phyloP scores from a whole-genome alignment of 92 coral and sea anemone species.

The Siderastrea siderea region DNA sequence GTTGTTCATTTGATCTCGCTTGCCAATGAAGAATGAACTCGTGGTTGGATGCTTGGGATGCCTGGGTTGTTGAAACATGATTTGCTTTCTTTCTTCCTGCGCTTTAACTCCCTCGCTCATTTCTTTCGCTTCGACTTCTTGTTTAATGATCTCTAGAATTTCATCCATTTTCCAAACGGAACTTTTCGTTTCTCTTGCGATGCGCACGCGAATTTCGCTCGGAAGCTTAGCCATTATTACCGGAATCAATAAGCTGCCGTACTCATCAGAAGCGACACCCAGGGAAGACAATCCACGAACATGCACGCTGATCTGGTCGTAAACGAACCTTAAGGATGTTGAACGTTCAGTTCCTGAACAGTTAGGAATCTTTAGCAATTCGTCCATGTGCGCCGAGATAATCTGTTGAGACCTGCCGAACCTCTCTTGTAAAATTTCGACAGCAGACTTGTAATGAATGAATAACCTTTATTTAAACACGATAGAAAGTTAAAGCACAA shows the following conservation, averaged over 20 bases:
- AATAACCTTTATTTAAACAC: too few relatives aligned
- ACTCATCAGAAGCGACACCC: too few relatives aligned
- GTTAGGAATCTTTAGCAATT: conserved; percentile 57
- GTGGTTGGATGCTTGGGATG: conserved; percentile 40
- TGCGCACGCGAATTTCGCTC: conserved; percentile 27
- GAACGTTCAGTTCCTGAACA: conserved; percentile 48
- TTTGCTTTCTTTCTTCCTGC: conserved; percentile 38
- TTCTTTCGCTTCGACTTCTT: conserved; percentile 55
- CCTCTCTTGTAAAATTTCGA: conserved; percentile 24
- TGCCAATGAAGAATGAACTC: conserved; percentile 36
- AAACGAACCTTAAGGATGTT: conserved; percentile 40
- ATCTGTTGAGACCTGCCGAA: conserved; percentile 63
- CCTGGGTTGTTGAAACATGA: not conserved
- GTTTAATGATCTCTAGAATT: conserved; percentile 25
- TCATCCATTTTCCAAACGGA: conserved; percentile 61
- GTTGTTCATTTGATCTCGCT: too few relatives aligned
- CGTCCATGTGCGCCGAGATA: conserved; percentile 68
- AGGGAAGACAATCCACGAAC: conserved; percentile 54
- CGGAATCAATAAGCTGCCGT: conserved; percentile 55
- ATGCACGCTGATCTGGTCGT: conserved; percentile 59
- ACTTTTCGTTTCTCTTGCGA: conserved; percentile 36
- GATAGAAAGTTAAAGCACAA: too few relatives aligned
- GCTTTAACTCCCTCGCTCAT: conserved; percentile 48
- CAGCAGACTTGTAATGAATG: conserved; percentile 46
- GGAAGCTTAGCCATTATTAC: conserved; percentile 54